phyloP scores from a whole-genome alignment of 2,113 vertebrate species.

The Perca fluviatilis region DNA sequence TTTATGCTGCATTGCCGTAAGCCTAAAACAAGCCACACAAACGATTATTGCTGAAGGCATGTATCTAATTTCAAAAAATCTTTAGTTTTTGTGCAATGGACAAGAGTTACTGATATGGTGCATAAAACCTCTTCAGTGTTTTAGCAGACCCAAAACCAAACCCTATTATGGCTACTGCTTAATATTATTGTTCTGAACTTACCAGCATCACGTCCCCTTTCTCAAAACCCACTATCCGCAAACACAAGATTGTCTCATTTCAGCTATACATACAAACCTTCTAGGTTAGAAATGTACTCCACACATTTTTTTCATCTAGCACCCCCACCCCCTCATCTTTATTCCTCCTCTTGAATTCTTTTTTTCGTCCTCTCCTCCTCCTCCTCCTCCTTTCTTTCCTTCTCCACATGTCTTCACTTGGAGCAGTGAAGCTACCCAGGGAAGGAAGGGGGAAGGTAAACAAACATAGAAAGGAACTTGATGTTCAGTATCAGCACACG shows the following conservation, averaged over 20 bases:
- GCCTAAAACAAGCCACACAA: conserved; percentile 9
- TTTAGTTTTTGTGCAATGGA: neutral
- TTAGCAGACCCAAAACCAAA: neutral
- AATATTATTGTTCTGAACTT: neutral
- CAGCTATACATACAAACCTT: neutral
- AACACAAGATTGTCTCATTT: neutral
- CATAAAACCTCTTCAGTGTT: neutral
- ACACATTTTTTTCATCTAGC: neutral
- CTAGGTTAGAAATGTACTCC: neutral
- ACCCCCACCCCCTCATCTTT: neutral
- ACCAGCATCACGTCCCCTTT: neutral
- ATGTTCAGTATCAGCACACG: conserved; percentile 40
- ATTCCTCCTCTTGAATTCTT: neutral
- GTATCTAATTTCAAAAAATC: neutral
- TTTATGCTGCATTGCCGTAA: neutral
- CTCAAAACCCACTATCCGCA: neutral
- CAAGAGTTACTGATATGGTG: neutral
- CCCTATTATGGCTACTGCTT: neutral
- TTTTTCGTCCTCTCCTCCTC: neutral
- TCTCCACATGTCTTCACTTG: conserved; percentile 19
- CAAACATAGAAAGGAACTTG: conserved; percentile 54
- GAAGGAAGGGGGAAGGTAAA: conserved; percentile 43
- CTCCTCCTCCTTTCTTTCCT: neutral
- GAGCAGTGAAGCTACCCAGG: conserved; percentile 11
- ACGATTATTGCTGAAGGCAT: neutral